phyloP scores from a whole-genome alignment of 2,113 vertebrate genomes.

The Erythrocercus mccallii region DNA sequence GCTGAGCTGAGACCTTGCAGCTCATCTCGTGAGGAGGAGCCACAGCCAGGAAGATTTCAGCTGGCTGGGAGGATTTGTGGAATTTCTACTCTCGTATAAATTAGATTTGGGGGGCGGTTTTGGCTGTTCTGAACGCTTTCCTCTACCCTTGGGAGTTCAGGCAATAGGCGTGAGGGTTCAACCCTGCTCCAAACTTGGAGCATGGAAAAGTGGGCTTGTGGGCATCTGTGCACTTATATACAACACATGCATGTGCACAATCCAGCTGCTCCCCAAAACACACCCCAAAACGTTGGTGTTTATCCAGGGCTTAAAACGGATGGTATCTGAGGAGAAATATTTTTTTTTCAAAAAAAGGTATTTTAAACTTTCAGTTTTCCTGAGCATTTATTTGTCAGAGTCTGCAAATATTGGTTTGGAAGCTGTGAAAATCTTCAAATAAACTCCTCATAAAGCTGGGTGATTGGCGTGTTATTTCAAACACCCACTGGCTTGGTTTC shows the following conservation, averaged over 20 bases:
- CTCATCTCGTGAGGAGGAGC: neutral
- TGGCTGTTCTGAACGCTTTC: neutral
- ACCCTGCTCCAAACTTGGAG: neutral
- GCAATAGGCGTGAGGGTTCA: neutral
- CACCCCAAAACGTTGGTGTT: rapidly evolving
- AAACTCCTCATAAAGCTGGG: neutral
- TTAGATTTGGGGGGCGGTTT: neutral
- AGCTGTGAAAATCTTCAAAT: neutral
- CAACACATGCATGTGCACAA: rapidly evolving
- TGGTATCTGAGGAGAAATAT: neutral
- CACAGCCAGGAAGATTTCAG: neutral
- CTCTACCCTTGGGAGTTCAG: neutral
- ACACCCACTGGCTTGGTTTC: neutral
- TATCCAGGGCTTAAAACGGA: neutral
- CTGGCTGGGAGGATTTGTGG: no score
- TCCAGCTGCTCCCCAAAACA: neutral
- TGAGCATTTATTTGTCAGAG: neutral
- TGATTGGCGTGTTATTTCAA: neutral
- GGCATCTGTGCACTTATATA: neutral
- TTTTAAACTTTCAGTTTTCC: neutral
- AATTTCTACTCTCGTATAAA: neutral
- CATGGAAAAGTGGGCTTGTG: neutral
- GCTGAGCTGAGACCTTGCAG: neutral
- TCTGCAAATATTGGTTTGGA: conserved; percentile 8
- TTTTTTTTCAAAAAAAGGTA: rapidly evolving